These are phyloP conservation scores for Enteromius viviparus DNA, from an alignment of 2,797 vertebrate genomes.

Conservation along the genomic window DNA sequence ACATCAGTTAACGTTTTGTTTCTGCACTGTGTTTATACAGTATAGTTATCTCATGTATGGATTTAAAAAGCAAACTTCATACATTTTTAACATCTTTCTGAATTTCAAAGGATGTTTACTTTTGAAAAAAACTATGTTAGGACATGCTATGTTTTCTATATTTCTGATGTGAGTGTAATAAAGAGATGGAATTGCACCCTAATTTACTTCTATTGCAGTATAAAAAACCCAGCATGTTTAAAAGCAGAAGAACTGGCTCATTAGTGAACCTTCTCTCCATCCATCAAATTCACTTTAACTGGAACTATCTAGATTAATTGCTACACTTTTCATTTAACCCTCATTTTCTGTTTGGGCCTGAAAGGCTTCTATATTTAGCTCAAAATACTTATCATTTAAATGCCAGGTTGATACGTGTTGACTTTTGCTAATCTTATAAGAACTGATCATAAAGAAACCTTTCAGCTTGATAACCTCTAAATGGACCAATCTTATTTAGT, in stretches of 20 bases:
- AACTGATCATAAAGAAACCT: constrained; percentile 7
- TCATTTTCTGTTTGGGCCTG: not conserved
- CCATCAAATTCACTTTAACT: constrained; percentile 17
- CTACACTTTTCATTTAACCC: constrained; percentile 14
- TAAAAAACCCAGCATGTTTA: constrained; percentile 12
- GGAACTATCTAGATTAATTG: not conserved
- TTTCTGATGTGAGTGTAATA: constrained; percentile 9
- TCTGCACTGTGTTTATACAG: not conserved
- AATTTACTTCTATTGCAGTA: constrained; percentile 27
- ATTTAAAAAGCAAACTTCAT: constrained; percentile 1
- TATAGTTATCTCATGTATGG: not conserved
- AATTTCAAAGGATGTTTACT: constrained; percentile 27
- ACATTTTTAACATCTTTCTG: not conserved
- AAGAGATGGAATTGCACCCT: constrained; percentile 18
- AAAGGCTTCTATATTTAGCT: constrained; percentile 4
- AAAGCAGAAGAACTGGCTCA: constrained; percentile 26
- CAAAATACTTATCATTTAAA: not conserved
- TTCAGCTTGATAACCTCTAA: constrained; percentile 14
- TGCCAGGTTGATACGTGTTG: not conserved
- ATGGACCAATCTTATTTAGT: not conserved
- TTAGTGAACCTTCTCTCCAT: constrained; percentile 38
- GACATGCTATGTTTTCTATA: not conserved
- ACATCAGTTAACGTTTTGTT: not conserved
- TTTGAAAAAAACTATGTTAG: not conserved
- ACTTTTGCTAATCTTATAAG: not conserved